A percentile compares a stretch with the other conserved stretches of the same genome.
phyloP scores from a whole-genome alignment of 2,113 vertebrate genomes.

The Embiotoca jacksoni region DNA sequence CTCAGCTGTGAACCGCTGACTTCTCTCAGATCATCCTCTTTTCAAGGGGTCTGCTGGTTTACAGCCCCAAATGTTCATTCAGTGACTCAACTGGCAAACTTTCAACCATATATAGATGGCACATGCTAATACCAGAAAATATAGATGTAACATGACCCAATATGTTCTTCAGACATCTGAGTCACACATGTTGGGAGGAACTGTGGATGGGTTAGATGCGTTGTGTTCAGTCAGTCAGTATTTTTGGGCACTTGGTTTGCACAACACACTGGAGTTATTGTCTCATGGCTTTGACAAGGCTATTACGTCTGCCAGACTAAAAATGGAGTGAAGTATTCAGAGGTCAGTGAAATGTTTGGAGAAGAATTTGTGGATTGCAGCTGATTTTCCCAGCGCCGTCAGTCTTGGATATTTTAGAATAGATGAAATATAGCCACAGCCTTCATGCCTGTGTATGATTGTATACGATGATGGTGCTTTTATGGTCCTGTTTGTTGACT shows the following conservation, averaged over 20 bases:
- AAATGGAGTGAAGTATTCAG: slow-evolving; percentile 55
- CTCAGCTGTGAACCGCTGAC: slow-evolving; percentile 32
- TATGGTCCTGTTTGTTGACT: neutral
- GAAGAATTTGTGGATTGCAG: slow-evolving; percentile 62
- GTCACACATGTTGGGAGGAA: slow-evolving; percentile 1
- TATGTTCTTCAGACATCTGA: slow-evolving; percentile 4
- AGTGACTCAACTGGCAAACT: slow-evolving; percentile 6
- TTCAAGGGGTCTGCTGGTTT: slow-evolving; percentile 10
- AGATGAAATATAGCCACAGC: slow-evolving; percentile 15
- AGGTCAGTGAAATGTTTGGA: slow-evolving; percentile 61
- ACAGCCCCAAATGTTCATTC: neutral
- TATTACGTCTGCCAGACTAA: slow-evolving; percentile 60
- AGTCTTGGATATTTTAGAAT: slow-evolving; percentile 18
- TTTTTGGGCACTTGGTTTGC: slow-evolving; percentile 55
- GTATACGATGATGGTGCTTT: slow-evolving; percentile 18
- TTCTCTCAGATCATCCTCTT: slow-evolving; percentile 17
- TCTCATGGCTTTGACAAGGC: slow-evolving; percentile 49
- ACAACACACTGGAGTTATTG: slow-evolving; percentile 52
- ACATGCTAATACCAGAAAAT: neutral
- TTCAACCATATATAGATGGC: neutral
- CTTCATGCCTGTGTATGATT: slow-evolving; percentile 8
- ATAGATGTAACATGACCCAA: neutral
- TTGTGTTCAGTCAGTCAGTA: slow-evolving; percentile 19
- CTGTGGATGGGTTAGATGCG: slow-evolving; percentile 26
- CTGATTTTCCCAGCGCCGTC: slow-evolving; percentile 50